Percentiles rank a stretch among this genome's conserved stretches.
phyloP scores from a whole-genome alignment of 2,888 invertebrate species.

The Petrolisthes cinctipes region DNA sequence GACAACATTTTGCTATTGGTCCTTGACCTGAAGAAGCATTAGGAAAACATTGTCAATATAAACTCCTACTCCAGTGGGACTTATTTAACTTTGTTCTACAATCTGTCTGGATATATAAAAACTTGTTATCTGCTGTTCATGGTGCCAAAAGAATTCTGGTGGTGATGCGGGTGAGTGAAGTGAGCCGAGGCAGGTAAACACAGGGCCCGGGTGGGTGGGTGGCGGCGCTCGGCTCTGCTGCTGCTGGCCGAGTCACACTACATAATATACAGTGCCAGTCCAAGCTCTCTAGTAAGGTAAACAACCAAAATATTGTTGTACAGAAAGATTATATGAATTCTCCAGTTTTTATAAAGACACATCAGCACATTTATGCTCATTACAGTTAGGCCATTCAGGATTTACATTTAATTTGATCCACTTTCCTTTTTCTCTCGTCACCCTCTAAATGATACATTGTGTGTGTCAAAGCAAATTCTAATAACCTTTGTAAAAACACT shows the following conservation, averaged over 20 bases:
- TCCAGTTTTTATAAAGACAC: neutral
- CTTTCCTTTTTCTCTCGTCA: neutral
- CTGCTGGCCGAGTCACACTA: neutral
- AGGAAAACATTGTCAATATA: too few species aligned
- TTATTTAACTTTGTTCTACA: too few species aligned
- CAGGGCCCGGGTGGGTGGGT: constrained; percentile 12
- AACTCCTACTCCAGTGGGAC: too few species aligned
- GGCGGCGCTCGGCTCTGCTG: neutral
- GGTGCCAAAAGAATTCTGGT: constrained; percentile 18
- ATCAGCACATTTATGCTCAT: neutral
- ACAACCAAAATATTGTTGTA: constrained; percentile 13
- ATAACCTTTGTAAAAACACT: neutral
- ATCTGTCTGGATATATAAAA: too few species aligned
- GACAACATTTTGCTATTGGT: too few species aligned
- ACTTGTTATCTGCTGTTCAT: neutral
- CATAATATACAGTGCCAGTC: neutral
- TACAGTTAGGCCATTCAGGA: neutral
- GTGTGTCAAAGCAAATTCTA: constrained; percentile 5
- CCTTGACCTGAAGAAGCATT: too few species aligned
- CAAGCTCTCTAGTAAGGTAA: constrained; percentile 2
- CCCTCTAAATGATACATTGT: constrained; percentile 7
- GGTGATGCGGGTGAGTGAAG: neutral
- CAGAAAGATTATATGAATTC: constrained; percentile 11
- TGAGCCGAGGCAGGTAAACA: neutral
- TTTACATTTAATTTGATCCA: neutral